These are phyloP conservation scores for Mimachlamys varia DNA, from an alignment of 2,888 invertebrate species.

Conservation along the genomic window DNA sequence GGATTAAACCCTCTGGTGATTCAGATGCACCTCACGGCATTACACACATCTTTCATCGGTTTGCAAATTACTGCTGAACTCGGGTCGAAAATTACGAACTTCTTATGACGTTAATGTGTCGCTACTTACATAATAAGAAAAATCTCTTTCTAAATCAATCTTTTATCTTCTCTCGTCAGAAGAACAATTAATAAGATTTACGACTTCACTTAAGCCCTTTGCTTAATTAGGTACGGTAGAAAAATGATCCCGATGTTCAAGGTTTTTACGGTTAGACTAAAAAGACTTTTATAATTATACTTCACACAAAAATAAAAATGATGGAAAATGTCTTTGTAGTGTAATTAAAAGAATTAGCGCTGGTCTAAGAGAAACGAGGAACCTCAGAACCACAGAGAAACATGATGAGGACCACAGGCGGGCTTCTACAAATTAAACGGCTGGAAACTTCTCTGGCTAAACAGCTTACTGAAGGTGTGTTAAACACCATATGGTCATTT, in stretches of 20 bases:
- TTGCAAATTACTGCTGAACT: not conserved
- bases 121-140: not conserved
- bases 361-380: not conserved
- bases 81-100: not conserved
- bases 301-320: not conserved
- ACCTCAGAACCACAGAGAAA: not conserved
- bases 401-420: not conserved
- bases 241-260: not conserved
- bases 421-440: not conserved
- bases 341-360: not conserved
- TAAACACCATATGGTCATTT: conserved; percentile 15
- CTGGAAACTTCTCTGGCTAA: not conserved
- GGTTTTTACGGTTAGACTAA: not conserved
- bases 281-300: not conserved
- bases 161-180: not conserved
- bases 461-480: not conserved
- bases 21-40: not conserved
- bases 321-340: conserved; percentile 9
- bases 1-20: not conserved
- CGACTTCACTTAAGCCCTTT: not conserved
- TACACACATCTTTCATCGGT: not conserved
- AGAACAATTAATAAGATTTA: not conserved
- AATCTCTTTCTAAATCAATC: not conserved
- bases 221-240: not conserved
- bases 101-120: not conserved